Evolutionary conservation across 2,888 invertebrate genomes (phyloP), one percentile per base, ranked within the genome.

Genomic region (Brachyptera putata): DNA sequence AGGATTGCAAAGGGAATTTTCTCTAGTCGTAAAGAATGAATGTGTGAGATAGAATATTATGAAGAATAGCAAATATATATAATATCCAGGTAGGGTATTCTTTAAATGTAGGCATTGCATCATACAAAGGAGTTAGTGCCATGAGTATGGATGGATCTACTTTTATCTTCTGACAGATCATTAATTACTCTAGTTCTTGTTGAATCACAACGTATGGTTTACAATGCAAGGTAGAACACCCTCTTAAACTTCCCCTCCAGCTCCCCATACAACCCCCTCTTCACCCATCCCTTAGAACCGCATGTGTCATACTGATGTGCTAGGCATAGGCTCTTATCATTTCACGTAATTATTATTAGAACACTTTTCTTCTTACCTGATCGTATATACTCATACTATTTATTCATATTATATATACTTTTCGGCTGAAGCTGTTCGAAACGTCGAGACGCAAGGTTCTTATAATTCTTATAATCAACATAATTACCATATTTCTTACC

Each of bases 101-200:
- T 41, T 41, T 21, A n/a, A n/a, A n/a, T n/a, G n/a, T n/a, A n/a
- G n/a, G n/a, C n/a, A n/a, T n/a, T n/a, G 41, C 2, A 36, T 18
- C 30, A 22, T 37, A 53, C 50, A 50, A 50, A 50, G 36, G 46
- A 30, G 30, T 30, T 30, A 30, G 7, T 5, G 30, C 5, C 11
- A 30, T 24, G 46, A 24, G 46, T 46, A 9, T 18, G n/a, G 43
- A 24, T 46, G 46, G 16, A 50, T 50, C 3, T 30, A 50, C 50
- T 50, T 34, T 50, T 14, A 26, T 53, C 21, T 16, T 9, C 9
- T 53, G 53, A 53, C 53, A 53, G 34, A 34, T 53, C 53, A 53
- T 53, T 53, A 53, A 53, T 53, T 53, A 53, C 34, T 14, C 50
- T 5, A 30, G n/a, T n/a, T n/a, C n/a, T n/a, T n/a, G n/a, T n/a